Conservation (phyloP, 2,113 vertebrate genomes). For the Carassius carassius region DNA sequence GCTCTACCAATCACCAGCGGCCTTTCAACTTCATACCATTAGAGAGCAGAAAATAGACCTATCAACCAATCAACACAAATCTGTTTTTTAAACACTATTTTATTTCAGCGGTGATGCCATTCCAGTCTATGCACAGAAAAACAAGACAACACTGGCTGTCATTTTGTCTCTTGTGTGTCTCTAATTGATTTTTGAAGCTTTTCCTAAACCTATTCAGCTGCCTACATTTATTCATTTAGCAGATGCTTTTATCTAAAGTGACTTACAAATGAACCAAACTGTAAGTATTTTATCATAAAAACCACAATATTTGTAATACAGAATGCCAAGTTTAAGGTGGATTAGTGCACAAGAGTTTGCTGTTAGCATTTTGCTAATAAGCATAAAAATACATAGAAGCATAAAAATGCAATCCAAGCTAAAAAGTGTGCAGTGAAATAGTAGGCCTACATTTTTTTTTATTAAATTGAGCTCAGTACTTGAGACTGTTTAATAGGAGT, state of each 20-base stretch:
- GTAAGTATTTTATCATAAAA: not conserved
- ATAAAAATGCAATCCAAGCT: not conserved
- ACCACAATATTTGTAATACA: not conserved
- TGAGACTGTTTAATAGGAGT: not conserved
- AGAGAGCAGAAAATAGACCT: conserved; percentile 18
- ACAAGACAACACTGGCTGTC: not conserved
- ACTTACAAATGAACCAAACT: no score
- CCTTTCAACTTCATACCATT: conserved; percentile 14
- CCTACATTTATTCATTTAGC: not conserved
- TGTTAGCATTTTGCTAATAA: not conserved
- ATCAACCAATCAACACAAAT: not conserved
- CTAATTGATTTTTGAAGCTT: not conserved
- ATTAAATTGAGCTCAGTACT: not conserved
- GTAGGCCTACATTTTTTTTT: not conserved
- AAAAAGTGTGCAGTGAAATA: not conserved
- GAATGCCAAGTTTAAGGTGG: not conserved
- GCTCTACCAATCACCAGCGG: not conserved
- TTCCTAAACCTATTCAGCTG: not conserved
- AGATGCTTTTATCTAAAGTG: not conserved
- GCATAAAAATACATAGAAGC: not conserved
- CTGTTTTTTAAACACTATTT: not conserved
- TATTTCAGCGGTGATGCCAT: not conserved
- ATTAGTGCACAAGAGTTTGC: not conserved
- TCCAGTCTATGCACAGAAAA: not conserved
- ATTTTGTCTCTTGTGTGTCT: not conserved